Base-by-base conservation (phyloP, 2,888 invertebrate genomes). In the Brenthis daphne region DNA sequence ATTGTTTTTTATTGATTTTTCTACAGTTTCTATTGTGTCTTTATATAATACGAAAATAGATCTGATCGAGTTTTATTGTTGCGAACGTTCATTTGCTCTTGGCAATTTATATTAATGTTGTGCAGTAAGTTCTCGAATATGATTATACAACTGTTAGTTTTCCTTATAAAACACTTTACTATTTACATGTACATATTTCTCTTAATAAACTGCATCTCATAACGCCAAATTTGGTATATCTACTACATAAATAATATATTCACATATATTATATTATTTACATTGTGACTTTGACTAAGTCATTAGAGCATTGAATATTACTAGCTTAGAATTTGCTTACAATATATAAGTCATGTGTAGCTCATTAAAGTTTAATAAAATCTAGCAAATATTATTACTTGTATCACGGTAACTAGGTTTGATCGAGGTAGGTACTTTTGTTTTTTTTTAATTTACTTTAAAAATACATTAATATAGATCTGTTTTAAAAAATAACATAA, bases 11-110 rank as follows among this genome's bases (percentile, higher is more conserved):
- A 14, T 64, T 64, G 20, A 47, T 29, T 55, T 47, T 43, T 3
- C 12, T 24, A 24, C 37, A 24, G 37, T 29, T 47, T 3, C 29
- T 47, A 33, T 48, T 56, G 13, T 56, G 13, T 48, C 16, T 16
- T 61, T 64, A 33, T 60, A 50, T 57, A n/a, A 64, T 37, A n/a
- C 70, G 16, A 65, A 68, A 71, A 69, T 65, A 71, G 63, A 68
- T 56, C 24, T 48, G 57, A 24, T 58, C 43, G 47, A 65, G 48
- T 63, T 54, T 66, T 57, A 63, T 65, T 63, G n/a, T 20, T 57
- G 71, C 56, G 66, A 61, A 58, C 57, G 20, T 50, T 24, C 61
- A n/a, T 13, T 33, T 37, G 57, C 56, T 60, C 57, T 70, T 55
- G 54, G 47, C 57, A 65, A 68, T 48, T 68, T 47, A 60, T 64